Conservation (phyloP, 2,113 vertebrate species). For the Hippocampus guttulatus region DNA sequence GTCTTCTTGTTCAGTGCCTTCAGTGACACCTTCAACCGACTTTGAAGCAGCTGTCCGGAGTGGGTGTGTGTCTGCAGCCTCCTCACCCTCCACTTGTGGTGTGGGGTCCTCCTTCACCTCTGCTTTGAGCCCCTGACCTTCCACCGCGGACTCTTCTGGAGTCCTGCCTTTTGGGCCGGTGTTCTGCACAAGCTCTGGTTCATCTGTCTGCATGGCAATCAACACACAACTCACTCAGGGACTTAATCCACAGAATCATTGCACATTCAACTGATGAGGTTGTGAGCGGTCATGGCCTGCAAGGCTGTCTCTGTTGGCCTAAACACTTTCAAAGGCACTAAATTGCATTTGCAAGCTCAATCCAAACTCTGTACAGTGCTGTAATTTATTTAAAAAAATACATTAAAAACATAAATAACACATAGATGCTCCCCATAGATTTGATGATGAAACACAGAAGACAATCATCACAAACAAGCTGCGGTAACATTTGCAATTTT, state of each 20-base stretch:
- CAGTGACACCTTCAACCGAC: slow-evolving; percentile 12
- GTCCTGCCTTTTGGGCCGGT: slow-evolving; percentile 14
- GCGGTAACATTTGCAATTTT: too few species aligned
- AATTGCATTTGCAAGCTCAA: too few species aligned
- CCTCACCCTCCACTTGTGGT: slow-evolving; percentile 10
- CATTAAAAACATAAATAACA: too few species aligned
- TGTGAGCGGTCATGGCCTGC: too few species aligned
- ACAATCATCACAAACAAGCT: too few species aligned
- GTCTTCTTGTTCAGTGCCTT: slow-evolving; percentile 23
- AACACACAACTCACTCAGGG: background rate
- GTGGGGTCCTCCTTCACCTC: slow-evolving; percentile 6
- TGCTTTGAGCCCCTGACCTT: slow-evolving; percentile 25
- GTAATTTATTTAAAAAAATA: too few species aligned
- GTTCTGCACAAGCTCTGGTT: slow-evolving; percentile 7
- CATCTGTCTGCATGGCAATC: slow-evolving; percentile 32
- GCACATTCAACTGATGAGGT: background rate
- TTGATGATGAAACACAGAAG: too few species aligned
- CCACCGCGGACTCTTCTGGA: slow-evolving; percentile 5
- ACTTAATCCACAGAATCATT: background rate
- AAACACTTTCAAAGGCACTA: too few species aligned
- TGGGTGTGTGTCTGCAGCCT: slow-evolving; percentile 25
- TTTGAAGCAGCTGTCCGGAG: slow-evolving; percentile 3
- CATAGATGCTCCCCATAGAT: too few species aligned
- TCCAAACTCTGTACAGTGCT: too few species aligned
- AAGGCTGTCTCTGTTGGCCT: too few species aligned